Conservation (phyloP, 2,888 invertebrate species). For the Rhagophthalmus giganteus region DNA sequence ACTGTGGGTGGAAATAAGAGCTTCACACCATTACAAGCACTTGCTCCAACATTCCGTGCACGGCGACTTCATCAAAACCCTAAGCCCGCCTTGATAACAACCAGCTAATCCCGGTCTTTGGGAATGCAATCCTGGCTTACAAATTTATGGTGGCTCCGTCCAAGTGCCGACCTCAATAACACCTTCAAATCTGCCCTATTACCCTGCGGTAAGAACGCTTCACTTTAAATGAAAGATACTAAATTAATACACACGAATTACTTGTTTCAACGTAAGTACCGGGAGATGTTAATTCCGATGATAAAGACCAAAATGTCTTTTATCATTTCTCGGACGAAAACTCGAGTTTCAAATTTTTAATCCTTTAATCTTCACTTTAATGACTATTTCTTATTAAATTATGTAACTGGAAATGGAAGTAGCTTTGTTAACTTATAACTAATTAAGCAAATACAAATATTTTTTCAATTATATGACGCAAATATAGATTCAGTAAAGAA, state of each 20-base stretch:
- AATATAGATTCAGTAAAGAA: too few species aligned
- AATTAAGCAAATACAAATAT: too few species aligned
- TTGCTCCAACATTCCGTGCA: conserved; percentile 48
- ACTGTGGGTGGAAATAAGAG: conserved; percentile 23
- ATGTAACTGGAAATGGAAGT: too few species aligned
- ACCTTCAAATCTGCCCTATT: conserved; percentile 40
- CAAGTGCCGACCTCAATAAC: conserved; percentile 44
- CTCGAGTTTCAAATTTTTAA: conserved; percentile 1
- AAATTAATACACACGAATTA: conserved; percentile 18
- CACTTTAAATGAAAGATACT: conserved; percentile 30
- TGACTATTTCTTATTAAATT: too few species aligned
- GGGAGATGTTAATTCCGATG: too few species aligned
- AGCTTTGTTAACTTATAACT: too few species aligned
- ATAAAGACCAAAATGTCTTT: too few species aligned
- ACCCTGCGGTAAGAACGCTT: conserved; percentile 26
- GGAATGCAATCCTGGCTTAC: conserved; percentile 49
- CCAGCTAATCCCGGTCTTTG: conserved; percentile 49
- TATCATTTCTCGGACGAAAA: too few species aligned
- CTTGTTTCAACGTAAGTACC: too few species aligned
- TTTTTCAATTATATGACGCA: too few species aligned
- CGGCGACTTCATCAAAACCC: conserved; percentile 51
- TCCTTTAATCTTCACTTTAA: background rate
- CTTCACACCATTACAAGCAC: conserved; percentile 44
- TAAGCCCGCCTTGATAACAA: conserved; percentile 51
- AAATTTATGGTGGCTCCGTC: conserved; percentile 47